Evolutionary conservation across 2,888 invertebrate genomes (phyloP).

Genomic region (Epinotia bilunana): DNA sequence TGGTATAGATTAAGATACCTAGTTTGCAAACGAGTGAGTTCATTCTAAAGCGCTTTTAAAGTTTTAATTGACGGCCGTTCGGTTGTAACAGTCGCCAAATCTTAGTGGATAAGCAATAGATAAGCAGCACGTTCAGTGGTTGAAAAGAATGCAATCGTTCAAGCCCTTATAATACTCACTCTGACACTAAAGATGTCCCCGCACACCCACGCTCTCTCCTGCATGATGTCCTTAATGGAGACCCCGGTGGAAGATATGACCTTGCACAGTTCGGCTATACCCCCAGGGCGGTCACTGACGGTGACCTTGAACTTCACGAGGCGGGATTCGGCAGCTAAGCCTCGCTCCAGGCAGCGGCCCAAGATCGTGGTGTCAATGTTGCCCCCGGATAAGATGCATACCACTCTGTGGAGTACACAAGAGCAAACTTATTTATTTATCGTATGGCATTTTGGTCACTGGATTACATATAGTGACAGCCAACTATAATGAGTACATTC

Average conservation of each 20-base stretch:
- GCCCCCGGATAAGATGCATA: slow-evolving; percentile 93
- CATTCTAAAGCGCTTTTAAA: no score
- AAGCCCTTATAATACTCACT: slow-evolving; percentile 55
- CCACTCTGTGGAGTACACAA: slow-evolving; percentile 85
- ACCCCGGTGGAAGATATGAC: slow-evolving; percentile 91
- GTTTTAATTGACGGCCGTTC: no score
- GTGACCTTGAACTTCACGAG: slow-evolving; percentile 85
- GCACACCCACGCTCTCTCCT: slow-evolving; percentile 97
- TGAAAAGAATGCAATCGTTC: not conserved
- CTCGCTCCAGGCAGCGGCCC: slow-evolving; percentile 94
- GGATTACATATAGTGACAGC: no score
- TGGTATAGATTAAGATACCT: no score
- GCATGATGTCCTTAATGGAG: slow-evolving; percentile 97
- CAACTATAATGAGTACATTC: no score
- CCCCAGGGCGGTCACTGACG: slow-evolving; percentile 94
- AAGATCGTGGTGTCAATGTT: slow-evolving; percentile 97
- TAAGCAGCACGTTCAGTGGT: no score
- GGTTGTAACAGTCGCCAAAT: no score
- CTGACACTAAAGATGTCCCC: slow-evolving; percentile 91
- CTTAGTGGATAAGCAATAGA: no score
- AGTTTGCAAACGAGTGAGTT: no score
- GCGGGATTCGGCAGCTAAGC: slow-evolving; percentile 93
- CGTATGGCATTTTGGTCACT: no score
- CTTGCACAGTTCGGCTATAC: slow-evolving; percentile 93
- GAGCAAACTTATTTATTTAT: no score